Conservation (phyloP, 2,888 invertebrate genomes). For the Polia nebulosa region DNA sequence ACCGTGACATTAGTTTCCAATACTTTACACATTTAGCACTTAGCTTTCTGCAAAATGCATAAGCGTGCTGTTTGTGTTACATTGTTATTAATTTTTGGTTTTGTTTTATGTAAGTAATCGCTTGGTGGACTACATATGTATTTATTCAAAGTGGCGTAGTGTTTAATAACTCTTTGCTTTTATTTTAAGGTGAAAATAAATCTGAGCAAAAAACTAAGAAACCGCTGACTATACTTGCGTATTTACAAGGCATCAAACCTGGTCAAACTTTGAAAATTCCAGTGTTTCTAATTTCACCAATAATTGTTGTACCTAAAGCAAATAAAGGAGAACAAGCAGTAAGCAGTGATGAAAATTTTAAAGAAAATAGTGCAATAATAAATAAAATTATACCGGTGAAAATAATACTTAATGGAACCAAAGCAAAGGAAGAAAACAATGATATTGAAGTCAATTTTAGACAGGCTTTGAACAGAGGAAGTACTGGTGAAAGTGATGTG, state of each 20-base stretch:
- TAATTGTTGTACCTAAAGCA: slow-evolving; percentile 43
- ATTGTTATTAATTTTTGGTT: slow-evolving; percentile 25
- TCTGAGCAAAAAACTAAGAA: slow-evolving; percentile 1
- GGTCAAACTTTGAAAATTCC: slow-evolving; percentile 38
- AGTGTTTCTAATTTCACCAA: slow-evolving; percentile 50
- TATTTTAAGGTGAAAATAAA: slow-evolving; percentile 57
- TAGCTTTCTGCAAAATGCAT: slow-evolving; percentile 77
- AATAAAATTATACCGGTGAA: slow-evolving; percentile 12
- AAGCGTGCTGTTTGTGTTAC: slow-evolving; percentile 67
- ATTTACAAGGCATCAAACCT: slow-evolving; percentile 24
- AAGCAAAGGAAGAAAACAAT: slow-evolving; percentile 49
- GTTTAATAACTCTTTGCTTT: slow-evolving; percentile 14
- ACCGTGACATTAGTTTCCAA: slow-evolving; percentile 16
- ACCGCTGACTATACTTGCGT: slow-evolving; percentile 18
- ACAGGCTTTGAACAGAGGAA: slow-evolving; percentile 68
- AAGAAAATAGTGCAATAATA: background rate
- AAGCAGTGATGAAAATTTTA: background rate
- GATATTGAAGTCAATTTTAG: slow-evolving; percentile 68
- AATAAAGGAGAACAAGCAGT: slow-evolving; percentile 5
- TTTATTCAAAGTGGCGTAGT: background rate
- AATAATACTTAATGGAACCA: slow-evolving; percentile 23
- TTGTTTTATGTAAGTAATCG: slow-evolving; percentile 54
- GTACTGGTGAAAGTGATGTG: slow-evolving; percentile 15
- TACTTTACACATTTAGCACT: slow-evolving; percentile 50
- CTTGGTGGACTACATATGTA: too few species aligned